Evolutionary conservation across 2,888 invertebrate genomes (phyloP).

Genomic region (Mythimna albipuncta): DNA sequence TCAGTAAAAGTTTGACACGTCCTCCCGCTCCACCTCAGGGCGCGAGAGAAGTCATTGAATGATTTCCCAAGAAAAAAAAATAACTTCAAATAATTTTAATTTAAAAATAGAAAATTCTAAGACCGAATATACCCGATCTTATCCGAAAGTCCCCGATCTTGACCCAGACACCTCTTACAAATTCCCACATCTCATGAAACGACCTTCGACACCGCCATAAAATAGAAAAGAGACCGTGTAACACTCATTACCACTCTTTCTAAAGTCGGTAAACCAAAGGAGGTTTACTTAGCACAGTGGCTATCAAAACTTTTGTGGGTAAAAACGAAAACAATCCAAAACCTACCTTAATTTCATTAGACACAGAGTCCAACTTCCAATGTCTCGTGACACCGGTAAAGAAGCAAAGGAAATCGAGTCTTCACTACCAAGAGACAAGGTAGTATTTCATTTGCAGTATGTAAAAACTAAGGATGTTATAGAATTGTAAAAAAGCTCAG

Average conservation of each 20-base stretch:
- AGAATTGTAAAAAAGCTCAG: constrained; percentile 56
- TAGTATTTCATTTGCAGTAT: constrained; percentile 15
- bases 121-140: background rate
- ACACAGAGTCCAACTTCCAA: background rate
- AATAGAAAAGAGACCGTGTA: constrained; percentile 35
- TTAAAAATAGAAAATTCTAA: too few species aligned
- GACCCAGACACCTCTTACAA: constrained; percentile 9
- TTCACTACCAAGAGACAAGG: accelerated
- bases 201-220: constrained; percentile 47
- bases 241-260: constrained; percentile 54
- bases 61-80: too few species aligned
- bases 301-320: constrained; percentile 50
- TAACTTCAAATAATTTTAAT: too few species aligned
- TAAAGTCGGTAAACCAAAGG: constrained; percentile 54
- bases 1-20: too few species aligned
- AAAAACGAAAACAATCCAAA: constrained; percentile 2
- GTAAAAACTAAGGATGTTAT: constrained; percentile 53
- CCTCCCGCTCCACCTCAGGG: too few species aligned
- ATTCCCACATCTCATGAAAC: background rate
- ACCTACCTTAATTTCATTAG: background rate
- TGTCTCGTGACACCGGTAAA: accelerated
- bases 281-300: constrained; percentile 53
- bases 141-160: background rate
- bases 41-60: too few species aligned
- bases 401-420: background rate